Evolutionary conservation across 2,113 vertebrate genomes (phyloP), one percentile per base, ranked within the genome.

Genomic region (Pithys albifrons): DNA sequence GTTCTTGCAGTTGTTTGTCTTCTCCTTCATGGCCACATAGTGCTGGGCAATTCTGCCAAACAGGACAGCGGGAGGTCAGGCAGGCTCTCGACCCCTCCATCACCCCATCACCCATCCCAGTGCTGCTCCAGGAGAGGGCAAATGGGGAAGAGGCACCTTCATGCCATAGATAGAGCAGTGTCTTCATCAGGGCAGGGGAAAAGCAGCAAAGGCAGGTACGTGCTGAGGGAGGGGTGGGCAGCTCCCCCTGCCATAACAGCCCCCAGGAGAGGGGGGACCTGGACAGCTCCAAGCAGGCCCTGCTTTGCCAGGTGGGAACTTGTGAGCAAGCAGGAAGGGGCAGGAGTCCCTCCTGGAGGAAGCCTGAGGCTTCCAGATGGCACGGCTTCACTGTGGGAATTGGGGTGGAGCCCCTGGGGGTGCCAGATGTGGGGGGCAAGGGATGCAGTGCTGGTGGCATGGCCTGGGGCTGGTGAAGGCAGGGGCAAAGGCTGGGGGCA

Each of bases 21-120:
- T 99, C 97, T 99, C 98, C 89, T 98, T 99, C 79, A 99, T 73
- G 0, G 80, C 73, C 48, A 97, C 96, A 3, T 99, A 99, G 93
- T 98, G 98, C 76, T 86, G 94, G 20, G 96, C 95, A 79, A 99
- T 97, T 78, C 99, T 99, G 96, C 39, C 84, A 46, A 62, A 62
- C 13, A 6, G 93, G 55, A 80, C 41, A n/a, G 64, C 5, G 4
- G 2, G 48, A 82, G 73, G 41, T 69, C 57, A 39, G 27, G 27
- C 18, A 18, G 43, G 29, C 19, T 28, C 46, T 57, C 3, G 4
- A 28, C 39, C 13, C 20, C 39, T 78, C 65, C 19, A 3, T 39
- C 18, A 7, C 23, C 33, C 37, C 1, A 1, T 7, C 2, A 6
- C 54, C 54, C 54, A 33, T 5, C 46, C 41, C 0, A 0, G 27